Base-by-base conservation (phyloP, 2,888 invertebrate genomes). In the Micoletzkya japonica region DNA sequence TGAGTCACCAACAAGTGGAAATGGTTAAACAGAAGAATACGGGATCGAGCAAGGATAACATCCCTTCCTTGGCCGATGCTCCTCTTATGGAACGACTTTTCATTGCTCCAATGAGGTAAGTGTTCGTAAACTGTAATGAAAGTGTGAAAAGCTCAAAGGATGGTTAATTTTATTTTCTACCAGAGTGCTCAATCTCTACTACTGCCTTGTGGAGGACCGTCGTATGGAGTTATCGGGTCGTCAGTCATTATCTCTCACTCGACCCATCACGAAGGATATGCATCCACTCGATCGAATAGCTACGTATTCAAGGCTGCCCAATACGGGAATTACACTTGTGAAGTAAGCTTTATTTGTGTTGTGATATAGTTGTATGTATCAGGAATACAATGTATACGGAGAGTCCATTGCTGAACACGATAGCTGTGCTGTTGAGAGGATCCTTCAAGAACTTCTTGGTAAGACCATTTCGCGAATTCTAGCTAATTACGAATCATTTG, bases 111-210 rank as follows among this genome's bases (percentile, higher is more conserved):
- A 54, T 66, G 37, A 52, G 64, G 64, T 66, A 3, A 34, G 50
- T 20, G n/a, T 24, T 52, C 52, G 14, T 52, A 24, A 7, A 10
- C 3, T 14, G 56, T 24, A 20, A 20, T 4, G 24, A 50, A 50
- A n/a, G 20, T 17, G 32, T 14, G 7, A 24, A 34, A 59, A 59
- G 28, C 36, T 1, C 10, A 20, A 20, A 7, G 14, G 14, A 56
- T 7, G 14, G 28, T 24, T 20, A 58, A 17, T 58, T 58, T 56
- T 56, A 3, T 37, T 7, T 14, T 52, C 7, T 52, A 52, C 30
- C 34, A 68, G 68, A 14, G 58, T 68, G 30, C 68, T 68, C 14
- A 68, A 68, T 44, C 58, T 68, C 10, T 68, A 68, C 49, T 68
- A 68, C 58, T 68, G 68, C 58, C 44, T 68, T 2, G 68, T 49